Conservation (phyloP, 2,888 invertebrate species). For the Iphiclides podalirius region DNA sequence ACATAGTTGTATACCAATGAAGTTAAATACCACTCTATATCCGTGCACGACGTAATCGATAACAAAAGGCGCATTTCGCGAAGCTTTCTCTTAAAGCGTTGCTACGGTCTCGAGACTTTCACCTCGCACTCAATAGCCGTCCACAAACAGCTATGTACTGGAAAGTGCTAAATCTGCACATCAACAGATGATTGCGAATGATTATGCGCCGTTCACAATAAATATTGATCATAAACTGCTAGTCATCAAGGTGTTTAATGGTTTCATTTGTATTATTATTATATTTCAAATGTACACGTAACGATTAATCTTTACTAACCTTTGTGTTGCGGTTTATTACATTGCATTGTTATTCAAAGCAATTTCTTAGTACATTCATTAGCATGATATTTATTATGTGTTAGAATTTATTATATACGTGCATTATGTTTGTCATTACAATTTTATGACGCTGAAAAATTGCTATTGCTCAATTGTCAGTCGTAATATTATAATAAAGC, state of each 20-base stretch:
- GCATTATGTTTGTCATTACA: not conserved
- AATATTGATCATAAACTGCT: not conserved
- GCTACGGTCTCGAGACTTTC: slow-evolving; percentile 17
- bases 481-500: no score
- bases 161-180: slow-evolving; percentile 13
- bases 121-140: slow-evolving; percentile 13
- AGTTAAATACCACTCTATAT: not conserved
- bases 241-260: not conserved
- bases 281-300: not conserved
- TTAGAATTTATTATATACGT: not conserved
- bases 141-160: not conserved
- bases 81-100: slow-evolving; percentile 19
- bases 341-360: not conserved
- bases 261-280: not conserved
- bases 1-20: not conserved
- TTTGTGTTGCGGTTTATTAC: not conserved
- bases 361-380: not conserved
- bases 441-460: not conserved
- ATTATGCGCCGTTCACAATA: slow-evolving; percentile 5
- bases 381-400: not conserved
- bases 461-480: not conserved
- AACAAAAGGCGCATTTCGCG: slow-evolving; percentile 19
- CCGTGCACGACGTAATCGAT: slow-evolving; percentile 15
- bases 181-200: slow-evolving; percentile 1
- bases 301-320: slow-evolving; percentile 5